phyloP scores from a whole-genome alignment of 2,888 invertebrate genomes.

The Protodeltote pygarga region DNA sequence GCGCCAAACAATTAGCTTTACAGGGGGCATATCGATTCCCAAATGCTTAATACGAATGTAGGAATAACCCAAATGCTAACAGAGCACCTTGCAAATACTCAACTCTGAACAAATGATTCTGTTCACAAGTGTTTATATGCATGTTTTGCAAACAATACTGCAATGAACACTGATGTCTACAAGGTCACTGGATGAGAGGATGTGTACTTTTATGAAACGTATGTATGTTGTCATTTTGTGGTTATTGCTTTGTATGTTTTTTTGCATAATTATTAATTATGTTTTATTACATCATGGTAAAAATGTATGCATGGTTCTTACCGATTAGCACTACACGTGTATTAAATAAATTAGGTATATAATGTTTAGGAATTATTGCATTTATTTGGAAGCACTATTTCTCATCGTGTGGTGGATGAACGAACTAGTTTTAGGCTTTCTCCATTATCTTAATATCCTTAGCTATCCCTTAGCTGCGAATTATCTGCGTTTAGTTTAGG shows the following conservation, averaged over 20 bases:
- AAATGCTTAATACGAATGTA: background rate
- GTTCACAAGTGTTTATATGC: constrained; percentile 29
- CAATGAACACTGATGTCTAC: constrained; percentile 20
- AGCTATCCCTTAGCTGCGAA: too few relatives aligned
- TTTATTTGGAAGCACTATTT: too few relatives aligned
- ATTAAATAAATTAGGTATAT: too few relatives aligned
- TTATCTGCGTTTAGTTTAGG: too few relatives aligned
- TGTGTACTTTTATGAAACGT: constrained; percentile 30
- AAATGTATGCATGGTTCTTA: too few relatives aligned
- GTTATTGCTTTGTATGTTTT: constrained; percentile 12
- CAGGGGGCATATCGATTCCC: too few relatives aligned
- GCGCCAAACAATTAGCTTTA: too few relatives aligned
- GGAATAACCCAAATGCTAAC: background rate
- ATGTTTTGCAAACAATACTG: constrained; percentile 48
- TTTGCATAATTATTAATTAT: background rate
- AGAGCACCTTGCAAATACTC: constrained; percentile 12
- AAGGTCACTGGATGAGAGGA: constrained; percentile 42
- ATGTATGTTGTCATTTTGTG: constrained; percentile 5
- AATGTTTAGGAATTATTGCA: too few relatives aligned
- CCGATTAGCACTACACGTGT: too few relatives aligned
- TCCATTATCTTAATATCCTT: too few relatives aligned
- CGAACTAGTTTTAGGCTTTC: too few relatives aligned
- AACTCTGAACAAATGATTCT: constrained; percentile 10
- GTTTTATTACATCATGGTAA: background rate
- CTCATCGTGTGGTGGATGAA: too few relatives aligned